These are phyloP conservation scores for Amia ocellicauda DNA, from an alignment of 2,113 vertebrate species.

Conservation along the genomic window DNA sequence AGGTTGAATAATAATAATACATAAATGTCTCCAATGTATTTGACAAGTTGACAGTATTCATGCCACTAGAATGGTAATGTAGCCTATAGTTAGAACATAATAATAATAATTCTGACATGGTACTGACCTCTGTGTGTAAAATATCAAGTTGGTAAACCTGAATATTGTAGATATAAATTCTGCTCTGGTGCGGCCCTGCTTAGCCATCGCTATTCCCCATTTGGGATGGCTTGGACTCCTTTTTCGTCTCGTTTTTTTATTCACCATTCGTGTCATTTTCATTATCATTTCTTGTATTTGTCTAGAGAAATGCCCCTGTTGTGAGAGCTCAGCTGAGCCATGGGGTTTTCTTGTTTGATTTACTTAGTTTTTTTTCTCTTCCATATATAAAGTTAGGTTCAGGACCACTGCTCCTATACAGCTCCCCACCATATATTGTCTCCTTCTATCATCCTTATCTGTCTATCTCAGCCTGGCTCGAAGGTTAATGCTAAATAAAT, in stretches of 20 bases:
- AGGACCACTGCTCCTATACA: neutral
- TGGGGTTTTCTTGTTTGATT: neutral
- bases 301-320: neutral
- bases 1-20: no score
- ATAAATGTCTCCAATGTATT: no score
- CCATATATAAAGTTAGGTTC: neutral
- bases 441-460: neutral
- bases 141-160: neutral
- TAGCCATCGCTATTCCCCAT: conserved; percentile 17
- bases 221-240: conserved; percentile 22
- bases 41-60: no score
- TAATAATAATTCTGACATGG: neutral
- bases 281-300: conserved; percentile 15
- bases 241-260: conserved; percentile 24
- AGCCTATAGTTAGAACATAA: neutral
- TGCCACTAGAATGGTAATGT: no score
- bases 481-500: conserved; percentile 7
- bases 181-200: neutral
- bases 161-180: neutral
- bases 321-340: neutral
- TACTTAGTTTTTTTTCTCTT: neutral
- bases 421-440: neutral
- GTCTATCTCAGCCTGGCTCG: conserved; percentile 6
- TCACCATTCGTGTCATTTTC: conserved; percentile 29
- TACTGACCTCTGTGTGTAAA: neutral